phyloP scores from a whole-genome alignment of 2,113 vertebrate species.

The Mastomys coucha region DNA sequence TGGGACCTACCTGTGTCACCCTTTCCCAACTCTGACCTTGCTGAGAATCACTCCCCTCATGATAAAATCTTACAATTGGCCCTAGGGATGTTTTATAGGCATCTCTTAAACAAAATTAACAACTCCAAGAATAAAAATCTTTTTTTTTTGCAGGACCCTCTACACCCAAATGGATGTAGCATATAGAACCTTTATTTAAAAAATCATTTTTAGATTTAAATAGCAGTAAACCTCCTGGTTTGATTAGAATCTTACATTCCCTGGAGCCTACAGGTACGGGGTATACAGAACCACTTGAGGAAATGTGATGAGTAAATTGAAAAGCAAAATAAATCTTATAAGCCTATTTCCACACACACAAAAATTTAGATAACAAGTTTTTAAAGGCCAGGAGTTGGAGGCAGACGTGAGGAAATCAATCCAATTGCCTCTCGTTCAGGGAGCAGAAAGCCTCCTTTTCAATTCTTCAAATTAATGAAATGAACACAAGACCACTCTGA shows the following conservation, averaged over 20 bases:
- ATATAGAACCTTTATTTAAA: not conserved
- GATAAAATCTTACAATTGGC: not conserved
- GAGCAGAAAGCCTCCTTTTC: constrained; percentile 46
- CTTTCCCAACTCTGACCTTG: not conserved
- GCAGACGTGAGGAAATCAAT: not conserved
- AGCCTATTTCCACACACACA: constrained; percentile 30
- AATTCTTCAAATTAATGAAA: constrained; percentile 68
- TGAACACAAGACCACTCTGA: constrained; percentile 56
- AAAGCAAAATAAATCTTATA: constrained; percentile 60
- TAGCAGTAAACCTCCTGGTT: constrained; percentile 30
- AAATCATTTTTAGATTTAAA: constrained; percentile 55
- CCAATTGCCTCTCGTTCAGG: constrained; percentile 13
- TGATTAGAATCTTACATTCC: constrained; percentile 37
- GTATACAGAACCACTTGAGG: not conserved
- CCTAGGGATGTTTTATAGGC: not conserved
- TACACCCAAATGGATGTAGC: not conserved
- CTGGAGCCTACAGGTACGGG: not conserved
- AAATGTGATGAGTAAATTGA: constrained; percentile 53
- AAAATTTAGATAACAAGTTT: not conserved
- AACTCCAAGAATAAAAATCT: not conserved
- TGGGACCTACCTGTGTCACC: no score
- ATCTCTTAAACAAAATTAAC: constrained; percentile 37
- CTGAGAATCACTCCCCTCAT: not conserved
- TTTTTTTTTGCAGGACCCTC: not conserved
- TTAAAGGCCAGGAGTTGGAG: not conserved